Conservation (phyloP, 2,113 vertebrate genomes). For the Alligator sinensis region DNA sequence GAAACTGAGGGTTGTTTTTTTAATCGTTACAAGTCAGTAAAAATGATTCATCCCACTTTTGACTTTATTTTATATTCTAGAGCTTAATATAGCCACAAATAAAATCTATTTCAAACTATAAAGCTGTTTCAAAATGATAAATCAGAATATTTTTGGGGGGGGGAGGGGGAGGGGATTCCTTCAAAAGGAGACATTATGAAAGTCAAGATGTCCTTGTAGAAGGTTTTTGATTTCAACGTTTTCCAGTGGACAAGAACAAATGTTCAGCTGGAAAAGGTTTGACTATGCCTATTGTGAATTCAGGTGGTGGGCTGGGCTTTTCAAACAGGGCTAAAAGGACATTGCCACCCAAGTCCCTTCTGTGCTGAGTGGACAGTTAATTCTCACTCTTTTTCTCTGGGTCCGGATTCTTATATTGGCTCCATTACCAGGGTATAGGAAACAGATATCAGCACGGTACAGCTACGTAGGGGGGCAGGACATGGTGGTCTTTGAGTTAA, state of each 20-base stretch:
- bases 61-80: no score
- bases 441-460: rapidly evolving
- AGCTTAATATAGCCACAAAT: no score
- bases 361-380: neutral
- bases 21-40: no score
- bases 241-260: no score
- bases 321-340: neutral
- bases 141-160: no score
- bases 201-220: neutral
- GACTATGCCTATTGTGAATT: no score
- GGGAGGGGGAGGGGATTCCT: no score
- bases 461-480: neutral
- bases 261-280: rapidly evolving
- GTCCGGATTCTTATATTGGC: neutral
- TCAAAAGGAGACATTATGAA: no score
- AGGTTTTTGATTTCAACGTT: rapidly evolving
- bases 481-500: neutral
- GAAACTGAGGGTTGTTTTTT: no score
- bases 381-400: rapidly evolving
- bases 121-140: no score
- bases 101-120: no score
- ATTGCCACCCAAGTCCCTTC: rapidly evolving
- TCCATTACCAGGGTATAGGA: rapidly evolving
- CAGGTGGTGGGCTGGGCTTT: neutral
- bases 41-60: no score